Conservation (phyloP, 2,888 invertebrate species). For the Latrodectus elegans region DNA sequence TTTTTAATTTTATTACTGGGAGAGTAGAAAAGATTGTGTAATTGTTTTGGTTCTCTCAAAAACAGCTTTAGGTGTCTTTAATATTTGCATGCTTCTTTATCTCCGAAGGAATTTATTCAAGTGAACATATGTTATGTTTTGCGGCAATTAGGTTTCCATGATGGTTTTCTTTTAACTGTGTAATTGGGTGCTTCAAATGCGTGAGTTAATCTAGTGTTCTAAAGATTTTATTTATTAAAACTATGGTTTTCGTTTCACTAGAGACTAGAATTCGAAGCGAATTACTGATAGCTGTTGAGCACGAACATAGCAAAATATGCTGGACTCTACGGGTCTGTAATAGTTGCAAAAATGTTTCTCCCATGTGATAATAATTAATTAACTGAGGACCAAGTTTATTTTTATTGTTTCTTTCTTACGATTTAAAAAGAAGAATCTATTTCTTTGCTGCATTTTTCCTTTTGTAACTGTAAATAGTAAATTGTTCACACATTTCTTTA, state of each 20-base stretch:
- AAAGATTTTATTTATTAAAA: constrained; percentile 63
- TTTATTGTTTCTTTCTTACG: no score
- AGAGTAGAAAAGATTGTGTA: constrained; percentile 28
- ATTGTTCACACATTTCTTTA: no score
- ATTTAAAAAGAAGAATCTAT: no score
- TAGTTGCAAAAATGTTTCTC: no score
- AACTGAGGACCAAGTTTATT: no score
- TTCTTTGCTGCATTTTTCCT: no score
- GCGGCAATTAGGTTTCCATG: constrained; percentile 16
- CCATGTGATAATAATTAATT: no score
- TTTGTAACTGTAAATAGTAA: no score
- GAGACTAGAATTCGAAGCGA: constrained; percentile 43
- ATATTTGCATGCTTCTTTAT: constrained; percentile 8
- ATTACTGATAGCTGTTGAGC: constrained; percentile 48
- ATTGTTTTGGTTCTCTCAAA: constrained; percentile 46
- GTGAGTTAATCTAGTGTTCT: constrained; percentile 57
- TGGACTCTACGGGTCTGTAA: no score
- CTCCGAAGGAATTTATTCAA: constrained; percentile 18
- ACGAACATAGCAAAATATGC: constrained; percentile 32
- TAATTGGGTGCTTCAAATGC: constrained; percentile 60
- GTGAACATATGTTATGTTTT: constrained; percentile 44
- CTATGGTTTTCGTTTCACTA: constrained; percentile 48
- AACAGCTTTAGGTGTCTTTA: constrained; percentile 50
- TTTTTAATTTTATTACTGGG: constrained; percentile 10
- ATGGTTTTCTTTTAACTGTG: constrained; percentile 28